Conservation (phyloP, 2,888 invertebrate genomes). For the Dasysyrphus tricinctus region DNA sequence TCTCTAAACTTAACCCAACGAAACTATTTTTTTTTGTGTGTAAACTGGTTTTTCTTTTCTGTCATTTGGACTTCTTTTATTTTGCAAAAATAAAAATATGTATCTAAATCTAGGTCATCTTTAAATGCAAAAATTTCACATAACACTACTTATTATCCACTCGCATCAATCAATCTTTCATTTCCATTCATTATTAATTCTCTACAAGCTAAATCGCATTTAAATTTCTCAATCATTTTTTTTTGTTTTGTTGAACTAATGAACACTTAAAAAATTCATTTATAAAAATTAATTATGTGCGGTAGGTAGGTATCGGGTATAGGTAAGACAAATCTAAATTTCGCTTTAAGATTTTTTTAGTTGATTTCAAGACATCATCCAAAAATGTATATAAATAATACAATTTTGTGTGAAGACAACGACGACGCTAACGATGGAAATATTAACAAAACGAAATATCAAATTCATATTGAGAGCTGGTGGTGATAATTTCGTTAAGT, state of each 20-base stretch:
- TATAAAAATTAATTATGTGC: conserved; percentile 49
- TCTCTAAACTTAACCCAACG: neutral
- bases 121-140: conserved; percentile 55
- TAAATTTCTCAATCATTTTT: conserved; percentile 41
- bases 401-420: neutral
- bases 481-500: conserved; percentile 57
- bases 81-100: neutral
- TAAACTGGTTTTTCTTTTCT: conserved; percentile 16
- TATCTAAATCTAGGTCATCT: conserved; percentile 59
- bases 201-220: conserved; percentile 24
- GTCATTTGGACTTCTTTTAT: neutral
- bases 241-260: neutral
- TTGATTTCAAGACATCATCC: conserved; percentile 6
- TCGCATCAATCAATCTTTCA: conserved; percentile 59
- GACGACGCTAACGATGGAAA: conserved; percentile 4
- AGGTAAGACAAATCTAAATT: neutral
- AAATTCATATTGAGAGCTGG: neutral
- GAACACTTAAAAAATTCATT: conserved; percentile 45
- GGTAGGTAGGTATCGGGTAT: neutral
- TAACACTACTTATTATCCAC: conserved; percentile 44
- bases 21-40: neutral
- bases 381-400: neutral
- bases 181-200: conserved; percentile 18
- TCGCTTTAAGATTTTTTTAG: conserved; percentile 1
- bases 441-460: conserved; percentile 44